Percentiles rank a stretch among this genome's conserved stretches.
These are phyloP conservation scores for Enoplosus armatus DNA, from an alignment of 2,797 vertebrate species.

Conservation along the genomic window DNA sequence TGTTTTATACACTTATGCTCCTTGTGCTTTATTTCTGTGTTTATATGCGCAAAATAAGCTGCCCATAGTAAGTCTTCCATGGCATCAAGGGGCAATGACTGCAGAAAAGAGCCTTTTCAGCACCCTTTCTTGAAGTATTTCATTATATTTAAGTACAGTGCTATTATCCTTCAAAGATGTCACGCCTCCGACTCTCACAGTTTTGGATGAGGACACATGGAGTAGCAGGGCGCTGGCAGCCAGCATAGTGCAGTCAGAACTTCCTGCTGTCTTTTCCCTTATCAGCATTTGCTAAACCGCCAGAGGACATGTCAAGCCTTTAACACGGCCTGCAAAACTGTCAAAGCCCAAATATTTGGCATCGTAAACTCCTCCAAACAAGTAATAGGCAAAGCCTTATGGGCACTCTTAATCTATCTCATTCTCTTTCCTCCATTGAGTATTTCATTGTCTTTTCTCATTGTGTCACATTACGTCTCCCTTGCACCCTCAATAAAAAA, in stretches of 20 bases:
- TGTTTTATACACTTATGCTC: not conserved
- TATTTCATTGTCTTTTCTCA: not conserved
- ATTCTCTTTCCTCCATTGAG: slow-evolving; percentile 8
- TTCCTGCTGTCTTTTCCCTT: slow-evolving; percentile 33
- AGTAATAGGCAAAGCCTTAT: slow-evolving; percentile 54
- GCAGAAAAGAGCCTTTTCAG: not conserved
- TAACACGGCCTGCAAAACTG: slow-evolving; percentile 61
- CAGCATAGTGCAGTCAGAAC: slow-evolving; percentile 9
- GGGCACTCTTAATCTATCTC: slow-evolving; percentile 26
- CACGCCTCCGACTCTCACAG: not conserved
- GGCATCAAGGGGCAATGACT: not conserved
- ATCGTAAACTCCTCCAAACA: slow-evolving; percentile 65
- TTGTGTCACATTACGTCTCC: slow-evolving; percentile 2
- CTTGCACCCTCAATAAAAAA: not conserved
- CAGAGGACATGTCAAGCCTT: slow-evolving; percentile 43
- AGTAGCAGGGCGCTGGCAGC: slow-evolving; percentile 9
- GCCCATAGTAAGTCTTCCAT: not conserved
- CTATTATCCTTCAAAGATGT: slow-evolving; percentile 9
- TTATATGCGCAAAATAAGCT: not conserved
- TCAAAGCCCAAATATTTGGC: slow-evolving; percentile 63
- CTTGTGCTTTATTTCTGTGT: not conserved
- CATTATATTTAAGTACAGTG: slow-evolving; percentile 8
- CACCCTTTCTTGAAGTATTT: not conserved
- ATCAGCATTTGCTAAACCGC: slow-evolving; percentile 40
- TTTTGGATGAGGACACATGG: slow-evolving; percentile 10